Evolutionary conservation across 2,888 invertebrate genomes (phyloP), one percentile per base, ranked within the genome.

Genomic region (Molanna angustata): DNA sequence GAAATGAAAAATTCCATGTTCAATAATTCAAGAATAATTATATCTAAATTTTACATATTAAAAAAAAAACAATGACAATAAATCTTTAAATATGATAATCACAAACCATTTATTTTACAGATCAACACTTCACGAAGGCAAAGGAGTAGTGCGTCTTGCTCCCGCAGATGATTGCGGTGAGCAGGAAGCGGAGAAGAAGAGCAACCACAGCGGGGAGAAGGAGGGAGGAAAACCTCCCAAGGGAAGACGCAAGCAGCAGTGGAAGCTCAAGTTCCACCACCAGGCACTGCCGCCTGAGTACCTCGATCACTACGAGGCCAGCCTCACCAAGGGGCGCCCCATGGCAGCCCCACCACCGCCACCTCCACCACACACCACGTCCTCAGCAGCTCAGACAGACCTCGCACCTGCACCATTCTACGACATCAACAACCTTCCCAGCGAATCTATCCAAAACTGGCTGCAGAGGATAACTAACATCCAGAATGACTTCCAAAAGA

Each of bases 221-320:
- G 32, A 33, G 11, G 51, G 51, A 6, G 45, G 49, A 19, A 42
- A 72, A 49, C 65, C 67, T 1, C 66, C 71, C 1, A 71, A 71
- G 54, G 72, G 65, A 62, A 72, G 83, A n/a, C 76, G 84, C 64
- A 82, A 82, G 68, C 84, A 84, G 39, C 72, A 85, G 61, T 82
- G 86, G 78, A 88, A 88, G 67, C 74, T 89, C 44, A 86, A 88
- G 66, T 88, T 89, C 67, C 88, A 89, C 63, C 88, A 89, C 66
- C 88, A 89, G 66, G 88, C 88, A 0, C 67, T 88, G 49, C 88
- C 88, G 0, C 84, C 86, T 13, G 88, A 88, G 66, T 88, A 88
- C 65, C 76, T 88, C 47, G 87, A 86, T 63, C 88, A 88, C 65
- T 88, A 88, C 73, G 87, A 88, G 67, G 86, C 86, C 46, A 82